Percentiles rank a stretch among this genome's conserved stretches.
Conservation (phyloP, 2,888 invertebrate species). For the Polydesmus complanatus region DNA sequence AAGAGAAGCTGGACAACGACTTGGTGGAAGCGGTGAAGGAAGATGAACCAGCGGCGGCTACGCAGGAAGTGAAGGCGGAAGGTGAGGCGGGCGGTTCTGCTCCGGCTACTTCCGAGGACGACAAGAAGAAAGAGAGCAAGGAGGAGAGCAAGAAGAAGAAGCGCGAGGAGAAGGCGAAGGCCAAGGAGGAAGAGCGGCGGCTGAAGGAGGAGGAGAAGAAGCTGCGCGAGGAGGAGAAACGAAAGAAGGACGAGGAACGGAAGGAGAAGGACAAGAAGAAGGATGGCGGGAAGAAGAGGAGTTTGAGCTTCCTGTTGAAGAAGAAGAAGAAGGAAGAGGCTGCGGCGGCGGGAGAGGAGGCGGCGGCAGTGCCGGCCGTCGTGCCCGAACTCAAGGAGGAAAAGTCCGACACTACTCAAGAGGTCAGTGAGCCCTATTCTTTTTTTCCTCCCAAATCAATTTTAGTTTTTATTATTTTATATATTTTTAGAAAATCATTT, state of each 20-base stretch:
- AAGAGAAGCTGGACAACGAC: constrained; percentile 7
- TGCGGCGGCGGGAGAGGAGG: background rate
- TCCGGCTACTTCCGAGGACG: background rate
- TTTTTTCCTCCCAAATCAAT: no score
- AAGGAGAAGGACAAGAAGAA: background rate
- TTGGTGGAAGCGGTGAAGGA: constrained; percentile 3
- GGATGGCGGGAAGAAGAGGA: constrained; percentile 5
- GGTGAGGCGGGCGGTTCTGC: background rate
- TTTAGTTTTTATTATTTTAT: no score
- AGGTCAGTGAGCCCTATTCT: no score
- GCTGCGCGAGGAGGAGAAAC: constrained; percentile 9
- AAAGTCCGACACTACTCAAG: background rate
- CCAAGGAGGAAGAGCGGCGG: constrained; percentile 11
- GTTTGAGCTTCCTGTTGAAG: constrained; percentile 5
- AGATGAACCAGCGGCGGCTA: constrained; percentile 2
- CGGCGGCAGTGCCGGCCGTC: background rate
- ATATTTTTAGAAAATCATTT: no score
- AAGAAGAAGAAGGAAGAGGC: constrained; percentile 1
- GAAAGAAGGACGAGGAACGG: background rate
- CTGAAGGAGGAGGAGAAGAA: constrained; percentile 13
- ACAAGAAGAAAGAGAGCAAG: background rate
- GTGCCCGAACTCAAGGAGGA: background rate
- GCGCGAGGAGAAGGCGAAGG: constrained; percentile 7
- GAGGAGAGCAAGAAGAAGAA: constrained; percentile 6
- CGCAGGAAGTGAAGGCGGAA: constrained; percentile 3